Conservation (phyloP, 2,888 invertebrate species). For the Caenorhabditis wallacei region DNA sequence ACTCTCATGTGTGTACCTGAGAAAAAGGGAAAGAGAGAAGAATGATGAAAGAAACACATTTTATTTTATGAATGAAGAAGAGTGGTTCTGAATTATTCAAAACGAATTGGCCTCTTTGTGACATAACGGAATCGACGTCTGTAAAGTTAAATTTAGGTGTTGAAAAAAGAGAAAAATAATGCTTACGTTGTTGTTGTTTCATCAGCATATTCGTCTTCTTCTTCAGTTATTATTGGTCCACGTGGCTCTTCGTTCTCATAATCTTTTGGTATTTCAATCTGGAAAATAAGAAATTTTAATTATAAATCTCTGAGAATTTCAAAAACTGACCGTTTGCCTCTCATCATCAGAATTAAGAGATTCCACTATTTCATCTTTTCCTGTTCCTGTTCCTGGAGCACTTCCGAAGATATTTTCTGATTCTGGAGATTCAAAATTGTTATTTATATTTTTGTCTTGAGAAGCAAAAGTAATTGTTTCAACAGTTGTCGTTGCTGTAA, state of each 20-base stretch:
- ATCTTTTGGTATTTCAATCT: constrained; percentile 63
- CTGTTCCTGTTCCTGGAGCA: constrained; percentile 30
- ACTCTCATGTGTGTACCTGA: background rate
- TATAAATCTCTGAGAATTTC: background rate
- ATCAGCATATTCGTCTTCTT: constrained; percentile 65
- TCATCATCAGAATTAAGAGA: constrained; percentile 37
- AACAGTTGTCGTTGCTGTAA: constrained; percentile 27
- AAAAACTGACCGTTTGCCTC: constrained; percentile 29
- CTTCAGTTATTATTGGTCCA: constrained; percentile 24
- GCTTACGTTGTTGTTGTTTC: constrained; percentile 53
- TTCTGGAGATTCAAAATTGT: background rate
- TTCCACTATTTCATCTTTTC: constrained; percentile 11
- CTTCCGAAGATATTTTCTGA: constrained; percentile 39
- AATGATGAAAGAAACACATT: background rate
- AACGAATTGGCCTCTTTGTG: constrained; percentile 72
- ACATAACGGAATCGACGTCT: constrained; percentile 74
- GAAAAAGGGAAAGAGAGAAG: background rate
- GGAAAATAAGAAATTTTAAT: constrained; percentile 3
- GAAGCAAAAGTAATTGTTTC: constrained; percentile 28
- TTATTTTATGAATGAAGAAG: constrained; percentile 26
- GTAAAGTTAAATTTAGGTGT: constrained; percentile 15
- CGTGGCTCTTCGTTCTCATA: constrained; percentile 41
- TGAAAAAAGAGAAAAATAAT: background rate
- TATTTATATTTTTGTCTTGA: background rate
- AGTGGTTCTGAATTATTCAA: constrained; percentile 56